Base-by-base conservation (phyloP, 2,797 vertebrate genomes). In the Mastacembelus armatus region DNA sequence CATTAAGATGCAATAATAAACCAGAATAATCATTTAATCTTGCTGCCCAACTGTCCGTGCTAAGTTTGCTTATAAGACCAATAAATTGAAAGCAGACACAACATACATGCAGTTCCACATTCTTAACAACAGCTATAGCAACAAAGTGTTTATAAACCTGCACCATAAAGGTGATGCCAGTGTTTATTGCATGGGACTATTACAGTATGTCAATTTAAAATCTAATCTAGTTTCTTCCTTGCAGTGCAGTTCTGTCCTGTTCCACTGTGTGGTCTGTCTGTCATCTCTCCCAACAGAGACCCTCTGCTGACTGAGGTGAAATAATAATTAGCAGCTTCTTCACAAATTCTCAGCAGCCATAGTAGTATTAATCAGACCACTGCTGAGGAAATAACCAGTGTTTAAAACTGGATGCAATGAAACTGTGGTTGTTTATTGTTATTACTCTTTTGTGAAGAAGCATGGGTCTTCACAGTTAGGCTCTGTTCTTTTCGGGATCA, bases 301-400 rank as follows among this genome's bases (percentile, higher is more conserved):
- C 42, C 24, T 29, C 52, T 27, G 48, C 69, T 56, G 52, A 45
- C 36, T 70, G 10, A 76, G 65, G 22, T 70, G 56, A 69, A 26
- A 39, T n/a, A 21, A 0, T 52, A 71, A 77, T 67, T 50, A 76
- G 35, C n/a, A 56, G 56, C 61, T 33, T 66, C 44, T 66, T 27
- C 22, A 43, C 52, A 44, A 21, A 56, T 52, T 27, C 45, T 24
- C 47, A 7, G 50, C 56, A 10, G 62, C 29, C 50, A 4, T 33
- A 15, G 2, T 36, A 15, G 30, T 0, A 43, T 47, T 18, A 36
- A 62, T 2, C 33, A 50, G 32, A 10, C 21, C 2, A 65, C 7
- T 18, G n/a, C 40, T 36, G 19, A 52, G 36, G 61, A 66, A 70
- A 65, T 19, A 59, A 49, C 33, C n/a, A 44, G 14, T 1, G 21